Evolutionary conservation across 1,140 invertebrate species (phyloP), one percentile per base, ranked within the genome.

Genomic region (Teleopsis dalmanni): DNA sequence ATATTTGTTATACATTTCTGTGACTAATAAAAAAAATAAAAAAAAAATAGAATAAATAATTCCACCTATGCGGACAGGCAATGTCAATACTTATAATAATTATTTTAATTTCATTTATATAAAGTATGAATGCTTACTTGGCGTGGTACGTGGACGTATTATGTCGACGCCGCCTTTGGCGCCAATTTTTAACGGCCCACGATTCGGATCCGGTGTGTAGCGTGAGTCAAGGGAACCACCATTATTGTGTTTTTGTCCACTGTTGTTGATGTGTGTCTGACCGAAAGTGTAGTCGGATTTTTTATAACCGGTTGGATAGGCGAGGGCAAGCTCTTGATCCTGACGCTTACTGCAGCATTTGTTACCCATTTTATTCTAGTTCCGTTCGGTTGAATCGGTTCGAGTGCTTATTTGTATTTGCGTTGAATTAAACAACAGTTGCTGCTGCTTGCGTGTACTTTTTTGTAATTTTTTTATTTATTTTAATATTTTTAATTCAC

Each of bases 171-270:
- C 77, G 60, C 72, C 66, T 61, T 76, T 75, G 70, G 77, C 73
- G 61, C 75, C 72, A 60, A 77, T 75, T 58, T 68, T 75, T 41
- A 57, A 54, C 36, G 63, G 73, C 42, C 81, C 78, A 55, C 83
- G 80, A 75, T 87, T 87, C 18, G 84, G 84, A 73, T 88, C 85
- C 31, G 84, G 82, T 2, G 84, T 84, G 60, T 87, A 87, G 52
- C 84, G 76, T 53, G 84, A 82, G 70, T 86, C 80, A 49, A 78
- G 56, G n/a, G 81, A 82, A 37, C 79, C 81, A 33, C 81, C 81
- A 68, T 81, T 79, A 57, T 75, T 78, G 56, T 76, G 75, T 56
- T 78, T 78, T 26, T 76, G 59, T 19, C 68, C 63, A 23, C 52
- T 58, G 48, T 55, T 69, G 44, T 68, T 63, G 37, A 67, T 65